These are phyloP conservation scores for Pogoniulus pusillus DNA, from an alignment of 2,797 vertebrate genomes.

Conservation along the genomic window DNA sequence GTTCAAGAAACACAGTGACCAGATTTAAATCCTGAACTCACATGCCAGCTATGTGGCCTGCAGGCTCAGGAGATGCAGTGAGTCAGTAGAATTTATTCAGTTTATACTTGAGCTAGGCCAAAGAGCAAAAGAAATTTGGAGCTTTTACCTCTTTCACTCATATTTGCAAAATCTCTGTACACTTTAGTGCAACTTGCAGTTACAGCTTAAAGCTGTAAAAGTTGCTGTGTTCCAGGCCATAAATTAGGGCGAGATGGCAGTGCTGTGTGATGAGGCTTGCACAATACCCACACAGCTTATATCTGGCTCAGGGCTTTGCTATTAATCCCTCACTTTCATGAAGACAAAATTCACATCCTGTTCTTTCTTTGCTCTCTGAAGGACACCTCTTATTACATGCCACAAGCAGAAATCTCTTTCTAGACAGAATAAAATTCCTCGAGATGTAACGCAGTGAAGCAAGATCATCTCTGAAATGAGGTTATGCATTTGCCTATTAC, in stretches of 20 bases:
- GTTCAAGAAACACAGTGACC: not conserved
- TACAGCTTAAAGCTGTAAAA: slow-evolving; percentile 51
- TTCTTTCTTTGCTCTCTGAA: not conserved
- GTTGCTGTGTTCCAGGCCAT: slow-evolving; percentile 64
- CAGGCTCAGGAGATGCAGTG: not conserved
- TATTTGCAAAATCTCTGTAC: not conserved
- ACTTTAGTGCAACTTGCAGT: not conserved
- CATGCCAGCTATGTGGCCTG: not conserved
- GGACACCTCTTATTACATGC: not conserved
- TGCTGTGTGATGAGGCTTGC: slow-evolving; percentile 60
- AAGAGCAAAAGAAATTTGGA: not conserved
- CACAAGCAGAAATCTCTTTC: not conserved
- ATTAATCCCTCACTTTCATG: slow-evolving; percentile 26
- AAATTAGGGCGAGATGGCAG: slow-evolving; percentile 61
- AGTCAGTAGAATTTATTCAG: not conserved
- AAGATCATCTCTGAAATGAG: slow-evolving; percentile 4
- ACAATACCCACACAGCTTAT: slow-evolving; percentile 8
- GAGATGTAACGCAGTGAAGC: not conserved
- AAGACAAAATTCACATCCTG: not conserved
- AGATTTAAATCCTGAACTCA: not conserved
- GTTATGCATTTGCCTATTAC: slow-evolving; percentile 12
- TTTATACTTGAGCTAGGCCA: not conserved
- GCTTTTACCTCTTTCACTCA: not conserved
- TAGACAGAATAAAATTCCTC: slow-evolving; percentile 10
- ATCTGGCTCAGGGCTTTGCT: slow-evolving; percentile 17